These are phyloP conservation scores for Drosophila sp. DNA, from an alignment of 1,140 invertebrate species.

Conservation along the genomic window DNA sequence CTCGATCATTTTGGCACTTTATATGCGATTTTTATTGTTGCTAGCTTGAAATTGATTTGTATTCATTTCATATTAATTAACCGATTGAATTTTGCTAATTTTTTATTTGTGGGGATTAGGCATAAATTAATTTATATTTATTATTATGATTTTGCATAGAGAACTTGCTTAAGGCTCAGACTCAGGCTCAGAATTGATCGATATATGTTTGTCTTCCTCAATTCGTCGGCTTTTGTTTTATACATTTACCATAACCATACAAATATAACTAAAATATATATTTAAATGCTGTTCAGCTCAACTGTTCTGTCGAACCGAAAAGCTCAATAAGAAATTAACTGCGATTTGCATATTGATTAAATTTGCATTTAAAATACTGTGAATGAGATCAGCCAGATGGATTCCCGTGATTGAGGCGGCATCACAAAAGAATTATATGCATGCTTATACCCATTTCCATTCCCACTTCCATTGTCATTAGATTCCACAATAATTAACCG, in stretches of 20 bases:
- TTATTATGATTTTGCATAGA: slow-evolving; percentile 33
- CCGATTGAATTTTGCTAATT: slow-evolving; percentile 42
- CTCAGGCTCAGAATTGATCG: slow-evolving; percentile 47
- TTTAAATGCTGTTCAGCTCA: slow-evolving; percentile 21
- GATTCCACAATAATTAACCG: slow-evolving; percentile 43
- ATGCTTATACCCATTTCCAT: slow-evolving; percentile 25
- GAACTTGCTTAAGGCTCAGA: slow-evolving; percentile 28
- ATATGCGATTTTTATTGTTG: slow-evolving; percentile 47
- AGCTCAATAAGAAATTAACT: slow-evolving; percentile 46
- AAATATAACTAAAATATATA: slow-evolving; percentile 24
- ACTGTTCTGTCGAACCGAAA: slow-evolving; percentile 13
- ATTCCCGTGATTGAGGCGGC: slow-evolving; percentile 31
- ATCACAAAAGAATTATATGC: slow-evolving; percentile 51
- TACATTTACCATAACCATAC: slow-evolving; percentile 18
- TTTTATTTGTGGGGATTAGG: slow-evolving; percentile 26
- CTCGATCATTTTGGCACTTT: slow-evolving; percentile 42
- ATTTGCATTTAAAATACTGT: slow-evolving; percentile 36
- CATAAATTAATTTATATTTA: slow-evolving; percentile 47
- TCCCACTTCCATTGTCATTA: slow-evolving; percentile 40
- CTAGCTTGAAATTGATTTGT: slow-evolving; percentile 48
- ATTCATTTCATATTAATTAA: slow-evolving; percentile 61
- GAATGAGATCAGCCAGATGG: slow-evolving; percentile 37
- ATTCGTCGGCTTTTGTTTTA: slow-evolving; percentile 46
- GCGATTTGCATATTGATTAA: slow-evolving; percentile 51
- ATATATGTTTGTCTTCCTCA: slow-evolving; percentile 67